phyloP scores from a whole-genome alignment of 2,888 invertebrate species.

The Chouioia cunea region DNA sequence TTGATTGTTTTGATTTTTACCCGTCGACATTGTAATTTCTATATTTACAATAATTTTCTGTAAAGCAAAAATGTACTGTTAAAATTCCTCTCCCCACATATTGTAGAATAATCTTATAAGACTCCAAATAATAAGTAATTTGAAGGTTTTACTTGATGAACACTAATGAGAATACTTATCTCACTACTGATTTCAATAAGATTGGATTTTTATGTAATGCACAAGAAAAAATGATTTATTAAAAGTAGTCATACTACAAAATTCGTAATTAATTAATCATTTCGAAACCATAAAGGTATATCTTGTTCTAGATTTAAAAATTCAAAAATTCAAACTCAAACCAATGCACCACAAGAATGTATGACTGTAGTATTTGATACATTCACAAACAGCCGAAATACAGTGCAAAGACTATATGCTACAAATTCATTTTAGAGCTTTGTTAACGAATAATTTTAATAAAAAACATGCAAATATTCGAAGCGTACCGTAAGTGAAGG shows the following conservation, averaged over 20 bases:
- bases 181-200: too few relatives aligned
- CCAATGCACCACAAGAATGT: neutral
- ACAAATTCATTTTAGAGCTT: constrained; percentile 1
- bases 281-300: constrained; percentile 27
- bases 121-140: too few relatives aligned
- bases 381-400: neutral
- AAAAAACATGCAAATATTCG: constrained; percentile 53
- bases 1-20: constrained; percentile 58
- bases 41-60: constrained; percentile 24
- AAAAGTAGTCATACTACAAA: neutral
- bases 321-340: constrained; percentile 66
- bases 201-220: neutral
- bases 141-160: too few relatives aligned
- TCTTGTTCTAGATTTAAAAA: constrained; percentile 60
- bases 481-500: constrained; percentile 52
- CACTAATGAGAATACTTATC: too few relatives aligned
- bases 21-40: constrained; percentile 59
- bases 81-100: too few relatives aligned
- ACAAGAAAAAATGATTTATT: constrained; percentile 19
- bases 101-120: too few relatives aligned
- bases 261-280: constrained; percentile 1
- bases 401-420: neutral
- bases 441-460: constrained; percentile 54
- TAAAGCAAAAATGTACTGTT: neutral
- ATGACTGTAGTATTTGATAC: neutral